phyloP scores from a whole-genome alignment of 2,888 invertebrate species.

The Microplitis manilae region DNA sequence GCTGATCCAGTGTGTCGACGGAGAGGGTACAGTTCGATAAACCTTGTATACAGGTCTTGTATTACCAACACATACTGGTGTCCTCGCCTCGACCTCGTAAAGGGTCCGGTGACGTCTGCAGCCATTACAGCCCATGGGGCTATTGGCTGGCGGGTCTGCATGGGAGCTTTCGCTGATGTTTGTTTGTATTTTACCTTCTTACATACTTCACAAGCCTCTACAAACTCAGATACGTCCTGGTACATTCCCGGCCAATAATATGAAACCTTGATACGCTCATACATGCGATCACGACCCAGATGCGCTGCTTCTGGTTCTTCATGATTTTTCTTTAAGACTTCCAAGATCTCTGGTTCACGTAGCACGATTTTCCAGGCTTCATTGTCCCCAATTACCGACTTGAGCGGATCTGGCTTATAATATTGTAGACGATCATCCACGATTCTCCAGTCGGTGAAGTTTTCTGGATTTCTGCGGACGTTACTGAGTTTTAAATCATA shows the following conservation, averaged over 20 bases:
- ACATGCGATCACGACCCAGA: conserved; percentile 25
- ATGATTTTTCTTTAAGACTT: conserved; percentile 28
- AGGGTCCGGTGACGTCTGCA: neutral
- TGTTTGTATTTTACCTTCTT: conserved; percentile 39
- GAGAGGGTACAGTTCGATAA: conserved; percentile 37
- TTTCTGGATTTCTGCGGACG: no score
- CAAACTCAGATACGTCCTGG: conserved; percentile 28
- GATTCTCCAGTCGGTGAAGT: no score
- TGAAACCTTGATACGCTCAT: conserved; percentile 18
- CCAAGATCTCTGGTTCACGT: neutral
- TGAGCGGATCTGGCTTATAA: no score
- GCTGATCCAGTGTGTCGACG: conserved; percentile 26
- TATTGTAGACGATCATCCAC: no score
- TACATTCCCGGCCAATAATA: conserved; percentile 36
- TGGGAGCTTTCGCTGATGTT: conserved; percentile 14
- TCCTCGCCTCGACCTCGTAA: conserved; percentile 34
- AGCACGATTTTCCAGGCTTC: no score
- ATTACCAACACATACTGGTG: conserved; percentile 38
- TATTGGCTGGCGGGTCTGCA: conserved; percentile 29
- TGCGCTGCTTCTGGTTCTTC: conserved; percentile 29
- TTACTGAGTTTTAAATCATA: no score
- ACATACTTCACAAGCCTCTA: conserved; percentile 41
- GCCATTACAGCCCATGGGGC: conserved; percentile 41
- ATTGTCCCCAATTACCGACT: no score
- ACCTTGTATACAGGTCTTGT: conserved; percentile 40